These are phyloP conservation scores for Hirundichthys speculiger DNA, from an alignment of 2,113 vertebrate genomes.

Conservation along the genomic window DNA sequence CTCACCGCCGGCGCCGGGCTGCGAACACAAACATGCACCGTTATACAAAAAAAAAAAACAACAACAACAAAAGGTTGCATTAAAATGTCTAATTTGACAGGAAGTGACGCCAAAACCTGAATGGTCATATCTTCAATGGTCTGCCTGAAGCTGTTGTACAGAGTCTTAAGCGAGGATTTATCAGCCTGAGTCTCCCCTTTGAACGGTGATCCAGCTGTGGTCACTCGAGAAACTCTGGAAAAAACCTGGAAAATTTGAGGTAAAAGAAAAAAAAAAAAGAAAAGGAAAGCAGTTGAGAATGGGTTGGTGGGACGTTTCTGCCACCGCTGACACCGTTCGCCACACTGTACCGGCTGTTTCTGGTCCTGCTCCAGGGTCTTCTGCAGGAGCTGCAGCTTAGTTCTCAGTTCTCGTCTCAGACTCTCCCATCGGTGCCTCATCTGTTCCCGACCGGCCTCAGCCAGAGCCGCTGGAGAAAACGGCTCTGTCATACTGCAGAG, in stretches of 20 bases:
- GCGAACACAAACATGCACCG: neutral
- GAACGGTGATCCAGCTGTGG: conserved; percentile 79
- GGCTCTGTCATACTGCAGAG: conserved; percentile 81
- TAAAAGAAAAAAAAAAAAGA: neutral
- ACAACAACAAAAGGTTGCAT: no score
- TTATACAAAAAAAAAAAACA: neutral
- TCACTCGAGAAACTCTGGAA: conserved; percentile 83
- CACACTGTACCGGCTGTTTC: conserved; percentile 82
- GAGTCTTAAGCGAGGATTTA: conserved; percentile 80
- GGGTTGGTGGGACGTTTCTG: neutral
- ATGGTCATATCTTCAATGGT: conserved; percentile 83
- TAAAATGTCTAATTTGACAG: no score
- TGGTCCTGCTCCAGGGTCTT: conserved; percentile 87
- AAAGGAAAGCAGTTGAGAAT: neutral
- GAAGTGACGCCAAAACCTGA: conserved; percentile 79
- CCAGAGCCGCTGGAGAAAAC: conserved; percentile 79
- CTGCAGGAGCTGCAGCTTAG: conserved; percentile 87
- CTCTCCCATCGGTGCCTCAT: conserved; percentile 91
- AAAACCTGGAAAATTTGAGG: no score
- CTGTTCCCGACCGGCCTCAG: conserved; percentile 80
- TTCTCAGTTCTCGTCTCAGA: conserved; percentile 87
- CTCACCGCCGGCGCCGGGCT: conserved; percentile 71
- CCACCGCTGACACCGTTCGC: neutral
- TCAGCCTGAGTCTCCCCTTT: conserved; percentile 81
- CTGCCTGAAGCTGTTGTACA: conserved; percentile 85